Conservation (phyloP, 1,140 invertebrate species). For the Halyomorpha halys region DNA sequence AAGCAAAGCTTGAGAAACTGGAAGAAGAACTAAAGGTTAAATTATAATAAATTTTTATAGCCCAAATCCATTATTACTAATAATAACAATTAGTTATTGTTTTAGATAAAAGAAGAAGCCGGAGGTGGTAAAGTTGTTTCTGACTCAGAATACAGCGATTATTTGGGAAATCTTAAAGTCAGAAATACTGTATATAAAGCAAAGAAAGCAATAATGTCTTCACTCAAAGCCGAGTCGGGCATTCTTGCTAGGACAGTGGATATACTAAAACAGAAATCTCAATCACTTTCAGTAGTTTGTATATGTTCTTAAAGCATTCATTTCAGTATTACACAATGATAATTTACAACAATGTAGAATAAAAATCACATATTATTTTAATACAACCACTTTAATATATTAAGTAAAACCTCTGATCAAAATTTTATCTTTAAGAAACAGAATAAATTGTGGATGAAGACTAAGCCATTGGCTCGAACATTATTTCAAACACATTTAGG, state of each 20-base stretch:
- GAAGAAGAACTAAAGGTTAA: slow-evolving; percentile 39
- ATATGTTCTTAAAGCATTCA: not conserved
- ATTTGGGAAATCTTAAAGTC: slow-evolving; percentile 24
- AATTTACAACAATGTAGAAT: too few species aligned
- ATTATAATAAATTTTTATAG: too few species aligned
- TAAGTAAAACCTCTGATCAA: too few species aligned
- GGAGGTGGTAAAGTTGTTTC: slow-evolving; percentile 19
- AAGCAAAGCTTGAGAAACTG: slow-evolving; percentile 47
- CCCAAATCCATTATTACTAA: not conserved
- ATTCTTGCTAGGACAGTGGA: slow-evolving; percentile 51
- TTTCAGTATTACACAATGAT: not conserved
- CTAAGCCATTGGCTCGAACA: too few species aligned
- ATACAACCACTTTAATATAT: too few species aligned
- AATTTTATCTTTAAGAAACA: too few species aligned
- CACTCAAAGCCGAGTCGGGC: slow-evolving; percentile 57
- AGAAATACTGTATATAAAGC: slow-evolving; percentile 72
- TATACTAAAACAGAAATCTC: slow-evolving; percentile 38
- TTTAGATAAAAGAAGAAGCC: not conserved
- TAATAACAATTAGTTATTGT: not conserved
- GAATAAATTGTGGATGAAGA: too few species aligned
- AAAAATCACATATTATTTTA: too few species aligned
- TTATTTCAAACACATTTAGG: too few species aligned
- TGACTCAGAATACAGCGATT: slow-evolving; percentile 25
- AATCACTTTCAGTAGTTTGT: slow-evolving; percentile 19
- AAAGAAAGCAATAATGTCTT: slow-evolving; percentile 58